A percentile compares a stretch with the other conserved stretches of the same genome.
Conservation (phyloP, 2,888 invertebrate species). For the Luperina nickerlii region DNA sequence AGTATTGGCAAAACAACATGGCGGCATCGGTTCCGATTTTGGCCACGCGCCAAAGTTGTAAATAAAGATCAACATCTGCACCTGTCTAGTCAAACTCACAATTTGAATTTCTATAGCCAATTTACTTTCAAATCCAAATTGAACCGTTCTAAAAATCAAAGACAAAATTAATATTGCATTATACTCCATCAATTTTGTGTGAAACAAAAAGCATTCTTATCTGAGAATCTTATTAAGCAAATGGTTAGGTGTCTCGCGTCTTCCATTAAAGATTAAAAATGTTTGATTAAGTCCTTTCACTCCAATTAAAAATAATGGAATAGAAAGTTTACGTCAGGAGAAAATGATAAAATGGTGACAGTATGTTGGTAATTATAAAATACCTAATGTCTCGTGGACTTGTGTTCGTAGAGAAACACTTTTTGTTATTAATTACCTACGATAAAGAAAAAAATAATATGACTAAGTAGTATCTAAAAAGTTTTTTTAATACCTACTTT, state of each 20-base stretch:
- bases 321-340: conserved; percentile 61
- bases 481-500: not conserved
- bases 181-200: conserved; percentile 23
- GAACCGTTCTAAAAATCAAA: conserved; percentile 22
- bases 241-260: conserved; percentile 35
- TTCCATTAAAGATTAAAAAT: conserved; percentile 60
- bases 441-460: not conserved
- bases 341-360: conserved; percentile 57
- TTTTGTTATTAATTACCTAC: not conserved
- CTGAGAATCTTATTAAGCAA: conserved; percentile 58
- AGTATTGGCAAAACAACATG: not conserved
- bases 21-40: not conserved
- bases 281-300: conserved; percentile 60
- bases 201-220: conserved; percentile 44
- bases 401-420: conserved; percentile 5
- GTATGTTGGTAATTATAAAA: conserved; percentile 57
- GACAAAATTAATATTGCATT: conserved; percentile 2
- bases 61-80: not conserved
- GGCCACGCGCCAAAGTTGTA: not conserved
- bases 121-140: conserved; percentile 23
- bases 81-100: not conserved
- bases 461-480: too few species aligned
- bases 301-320: conserved; percentile 66
- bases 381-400: conserved; percentile 12
- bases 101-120: not conserved